Evolutionary conservation across 2,113 vertebrate genomes (phyloP), one percentile per base, ranked within the genome.

Genomic region (Gavia stellata): DNA sequence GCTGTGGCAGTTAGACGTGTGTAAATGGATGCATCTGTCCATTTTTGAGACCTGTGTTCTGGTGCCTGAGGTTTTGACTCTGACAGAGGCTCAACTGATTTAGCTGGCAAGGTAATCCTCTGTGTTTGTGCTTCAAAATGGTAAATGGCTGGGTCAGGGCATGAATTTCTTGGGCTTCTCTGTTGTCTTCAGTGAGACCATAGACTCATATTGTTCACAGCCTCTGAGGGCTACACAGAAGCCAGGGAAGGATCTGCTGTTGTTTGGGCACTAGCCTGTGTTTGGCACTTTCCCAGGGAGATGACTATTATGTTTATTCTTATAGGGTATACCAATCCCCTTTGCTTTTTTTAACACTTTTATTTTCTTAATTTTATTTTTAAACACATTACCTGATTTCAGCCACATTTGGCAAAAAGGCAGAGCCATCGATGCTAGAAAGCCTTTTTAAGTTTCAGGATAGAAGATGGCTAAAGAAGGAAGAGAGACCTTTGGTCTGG

Each of bases 121-220:
- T 47, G 8, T 63, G 44, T 58, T 34, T 74, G 38, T 77, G 21
- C 59, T 90, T 94, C 52, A 28, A 19, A 85, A 65, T 38, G 29
- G 19, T 65, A 65, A 68, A 4, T 56, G 44, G 3, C 44, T 74
- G 73, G 8, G 29, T 74, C 59, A 84, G 61, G 44, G 11, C 26
- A 56, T 33, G 29, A 68, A 36, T 21, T 25, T 66, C 26, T 65
- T 2, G 3, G 38, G 40, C 17, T 81, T 33, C 14, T 56, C 16
- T n/a, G 4, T 55, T 77, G 40, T 86, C 24, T 15, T 80, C 36
- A 14, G 7, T 14, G n/a, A 78, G 33, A 52, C 18, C 18, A 10
- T 23, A 33, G 25, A 3, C 36, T 55, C 0, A 0, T n/a, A 1
- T 10, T 58, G 52, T 81, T 40, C 42, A 42, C 13, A 59, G n/a